Evolutionary conservation across 2,797 vertebrate species (phyloP).

Genomic region (Muscicapa comitata): DNA sequence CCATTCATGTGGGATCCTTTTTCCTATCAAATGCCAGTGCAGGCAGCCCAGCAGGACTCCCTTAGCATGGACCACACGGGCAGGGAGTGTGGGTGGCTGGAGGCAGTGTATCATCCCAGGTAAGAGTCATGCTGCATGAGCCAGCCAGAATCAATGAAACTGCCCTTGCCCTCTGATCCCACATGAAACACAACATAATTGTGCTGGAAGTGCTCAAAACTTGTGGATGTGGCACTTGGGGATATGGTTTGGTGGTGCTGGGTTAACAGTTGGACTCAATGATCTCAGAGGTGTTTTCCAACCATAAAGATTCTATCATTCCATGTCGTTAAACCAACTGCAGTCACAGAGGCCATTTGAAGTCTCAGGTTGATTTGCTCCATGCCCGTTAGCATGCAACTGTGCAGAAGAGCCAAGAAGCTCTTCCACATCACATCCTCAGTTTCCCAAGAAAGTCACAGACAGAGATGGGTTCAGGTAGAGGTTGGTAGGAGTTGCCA

Average conservation of each 20-base stretch:
- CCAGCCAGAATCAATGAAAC: not conserved
- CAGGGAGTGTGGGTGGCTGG: not conserved
- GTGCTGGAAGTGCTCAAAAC: not conserved
- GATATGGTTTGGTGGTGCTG: not conserved
- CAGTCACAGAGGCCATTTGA: not conserved
- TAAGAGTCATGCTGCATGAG: not conserved
- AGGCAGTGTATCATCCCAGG: accelerated
- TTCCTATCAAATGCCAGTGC: not conserved
- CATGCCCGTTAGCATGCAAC: not conserved
- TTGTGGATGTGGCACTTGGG: not conserved
- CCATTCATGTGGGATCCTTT: not conserved
- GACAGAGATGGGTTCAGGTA: accelerated
- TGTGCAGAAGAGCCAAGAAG: not conserved
- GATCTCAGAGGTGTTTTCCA: not conserved
- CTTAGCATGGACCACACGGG: not conserved
- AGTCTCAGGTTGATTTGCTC: not conserved
- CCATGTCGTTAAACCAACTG: not conserved
- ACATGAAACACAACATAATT: not conserved
- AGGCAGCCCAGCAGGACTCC: not conserved
- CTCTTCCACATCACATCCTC: not conserved
- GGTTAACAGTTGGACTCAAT: accelerated
- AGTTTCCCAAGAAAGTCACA: not conserved
- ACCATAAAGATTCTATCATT: not conserved
- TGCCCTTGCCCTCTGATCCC: not conserved
- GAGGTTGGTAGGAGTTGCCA: not conserved